Evolutionary conservation across 2,113 vertebrate species (phyloP).

Genomic region (Centropristis striata): DNA sequence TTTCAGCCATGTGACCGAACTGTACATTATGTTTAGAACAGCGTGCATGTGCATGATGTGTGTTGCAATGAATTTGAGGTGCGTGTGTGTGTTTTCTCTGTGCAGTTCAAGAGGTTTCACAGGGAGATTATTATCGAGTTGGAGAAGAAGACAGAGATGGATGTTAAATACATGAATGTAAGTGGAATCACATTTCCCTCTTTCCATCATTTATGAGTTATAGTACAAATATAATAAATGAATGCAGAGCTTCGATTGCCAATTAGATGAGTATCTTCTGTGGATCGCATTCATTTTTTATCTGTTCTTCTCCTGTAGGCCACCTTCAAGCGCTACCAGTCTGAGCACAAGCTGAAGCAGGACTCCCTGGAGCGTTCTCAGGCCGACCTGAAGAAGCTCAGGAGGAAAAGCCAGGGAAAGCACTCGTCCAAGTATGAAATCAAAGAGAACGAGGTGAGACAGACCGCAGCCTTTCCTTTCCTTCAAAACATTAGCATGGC

Average conservation of each 20-base stretch:
- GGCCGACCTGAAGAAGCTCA: constrained; percentile 94
- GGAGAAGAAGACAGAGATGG: constrained; percentile 97
- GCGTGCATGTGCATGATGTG: background rate
- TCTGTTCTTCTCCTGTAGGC: constrained; percentile 84
- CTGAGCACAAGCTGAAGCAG: constrained; percentile 92
- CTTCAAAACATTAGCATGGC: background rate
- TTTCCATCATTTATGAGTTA: background rate
- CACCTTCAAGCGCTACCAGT: constrained; percentile 96
- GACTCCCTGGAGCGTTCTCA: constrained; percentile 95
- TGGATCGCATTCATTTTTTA: background rate
- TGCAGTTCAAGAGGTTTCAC: constrained; percentile 95
- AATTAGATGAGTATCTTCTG: background rate
- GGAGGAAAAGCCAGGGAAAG: constrained; percentile 95
- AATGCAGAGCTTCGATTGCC: too few relatives aligned
- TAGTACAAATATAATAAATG: background rate
- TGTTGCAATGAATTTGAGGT: constrained; percentile 11
- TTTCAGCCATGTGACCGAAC: constrained; percentile 19
- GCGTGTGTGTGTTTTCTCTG: constrained; percentile 49
- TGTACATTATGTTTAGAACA: constrained; percentile 6
- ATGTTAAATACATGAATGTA: constrained; percentile 98
- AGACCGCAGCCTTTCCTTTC: background rate
- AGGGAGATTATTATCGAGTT: constrained; percentile 93
- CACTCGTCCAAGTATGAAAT: constrained; percentile 91
- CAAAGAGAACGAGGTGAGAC: constrained; percentile 93
- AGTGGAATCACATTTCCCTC: constrained; percentile 69